Base-by-base conservation (phyloP, 92 coral and sea anemone species). In the Paramuricea clavata region DNA sequence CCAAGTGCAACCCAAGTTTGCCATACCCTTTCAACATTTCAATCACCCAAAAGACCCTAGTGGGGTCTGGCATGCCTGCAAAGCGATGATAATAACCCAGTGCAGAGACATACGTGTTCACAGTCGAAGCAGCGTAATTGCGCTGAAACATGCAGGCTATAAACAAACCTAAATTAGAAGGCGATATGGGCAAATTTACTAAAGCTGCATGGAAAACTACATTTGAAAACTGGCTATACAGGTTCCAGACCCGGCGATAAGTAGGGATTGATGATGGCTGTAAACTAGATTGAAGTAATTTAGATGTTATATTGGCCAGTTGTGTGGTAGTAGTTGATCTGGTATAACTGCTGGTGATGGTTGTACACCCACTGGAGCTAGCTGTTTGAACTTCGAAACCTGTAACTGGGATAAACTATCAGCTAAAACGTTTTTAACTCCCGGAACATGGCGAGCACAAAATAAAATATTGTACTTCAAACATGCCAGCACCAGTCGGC, bases 221-320 rank as follows among this genome's bases (percentile, higher is more conserved):
- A 39, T 4, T 4, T 4, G 44, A 39, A 39, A 39, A 39, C 10
- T 39, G 44, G 44, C 44, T 39, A 39, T 39, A 39, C 4, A 39
- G 44, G 4, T 39, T 39, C 44, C 44, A 39, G 10, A 10, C 44
- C 67, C 67, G 4, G 19, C 5, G 67, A 19, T 57, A 26, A 33
- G 92, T 83, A 16, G 91, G 95, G 19, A 92, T 49, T 30, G 93
- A 87, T 1, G 94, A 88, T 41, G 87, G 87, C 84, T 88, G 92
- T 19, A 88, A 67, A 75, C 91, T 91, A 39, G 91, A 87, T 61
- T 69, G 35, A 64, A 91, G 7, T 22, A 87, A 74, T 30, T 52
- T 65, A 21, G 77, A 65, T 0, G 44, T 49, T 35, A 49, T 33
- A 28, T 12, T 23, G n/a, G 43, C 76, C 43, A 27, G 43, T 28